These are phyloP conservation scores for Pharmacophagus antenor DNA, from an alignment of 2,888 invertebrate genomes.

Conservation along the genomic window DNA sequence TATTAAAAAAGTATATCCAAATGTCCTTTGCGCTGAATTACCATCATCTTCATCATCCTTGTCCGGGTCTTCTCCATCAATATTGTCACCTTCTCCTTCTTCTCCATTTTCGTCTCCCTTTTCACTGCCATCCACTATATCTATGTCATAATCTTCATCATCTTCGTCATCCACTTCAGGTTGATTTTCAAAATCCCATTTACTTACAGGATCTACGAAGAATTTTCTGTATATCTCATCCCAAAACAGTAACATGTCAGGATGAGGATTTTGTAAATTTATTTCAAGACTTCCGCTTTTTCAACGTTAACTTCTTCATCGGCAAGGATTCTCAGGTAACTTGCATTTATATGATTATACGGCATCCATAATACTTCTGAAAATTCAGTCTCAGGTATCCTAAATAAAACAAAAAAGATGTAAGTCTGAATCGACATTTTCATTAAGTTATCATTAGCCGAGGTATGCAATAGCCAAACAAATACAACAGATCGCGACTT, in stretches of 20 bases:
- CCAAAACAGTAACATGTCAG: constrained; percentile 54
- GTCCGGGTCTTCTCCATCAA: constrained; percentile 31
- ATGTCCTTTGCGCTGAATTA: constrained; percentile 54
- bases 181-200: constrained; percentile 47
- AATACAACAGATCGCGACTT: not conserved
- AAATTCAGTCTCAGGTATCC: constrained; percentile 52
- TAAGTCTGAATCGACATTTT: not conserved
- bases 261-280: constrained; percentile 49
- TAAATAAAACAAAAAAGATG: constrained; percentile 40
- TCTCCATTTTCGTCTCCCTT: constrained; percentile 30
- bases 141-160: constrained; percentile 22
- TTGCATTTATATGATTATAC: constrained; percentile 40
- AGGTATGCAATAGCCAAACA: not conserved
- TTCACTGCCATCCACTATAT: constrained; percentile 31
- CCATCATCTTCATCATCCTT: constrained; percentile 34
- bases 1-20: constrained; percentile 59
- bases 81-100: constrained; percentile 32
- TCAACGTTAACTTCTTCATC: constrained; percentile 43
- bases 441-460: no score
- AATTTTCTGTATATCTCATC: constrained; percentile 52
- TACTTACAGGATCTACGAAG: constrained; percentile 59
- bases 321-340: constrained; percentile 51
- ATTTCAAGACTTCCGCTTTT: constrained; percentile 45
- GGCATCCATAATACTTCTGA: constrained; percentile 55
- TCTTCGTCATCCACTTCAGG: constrained; percentile 41